Base-by-base conservation (phyloP, 2,888 invertebrate species). In the Tribolium freemani region DNA sequence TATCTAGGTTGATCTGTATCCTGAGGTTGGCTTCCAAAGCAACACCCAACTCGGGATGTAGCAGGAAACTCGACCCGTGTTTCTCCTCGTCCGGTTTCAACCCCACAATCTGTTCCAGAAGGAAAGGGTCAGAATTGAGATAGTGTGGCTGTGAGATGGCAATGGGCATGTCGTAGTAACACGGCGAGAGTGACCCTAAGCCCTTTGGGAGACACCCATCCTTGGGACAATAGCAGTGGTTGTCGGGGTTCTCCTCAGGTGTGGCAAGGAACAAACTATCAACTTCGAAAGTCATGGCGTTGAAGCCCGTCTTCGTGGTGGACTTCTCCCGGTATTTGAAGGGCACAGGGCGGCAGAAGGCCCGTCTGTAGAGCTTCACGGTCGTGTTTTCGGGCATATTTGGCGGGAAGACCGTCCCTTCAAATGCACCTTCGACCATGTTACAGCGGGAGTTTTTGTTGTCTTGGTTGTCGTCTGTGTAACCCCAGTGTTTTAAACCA, bases 191-290 rank as follows among this genome's bases (percentile, higher is more conserved):
- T 73, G 86, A 87, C 72, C 88, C 87, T 11, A 89, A 78, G 20
- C 90, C 90, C 61, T 83, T 79, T 5, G 93, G 92, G 91, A 70
- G 92, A 95, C 88, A 98, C 94, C 84, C 95, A 95, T 83, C 90
- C 10, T 81, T 79, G 2, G 82, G 80, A 79, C 94, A 94, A 77
- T 90, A 90, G 77, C 94, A 94, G 1, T 89, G 87, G 48, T 92
- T 91, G 0, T 91, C 89, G 0, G 91, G 88, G 78, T 90, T 91
- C 10, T 83, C 77, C 4, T 87, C 87, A 0, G 87, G 85, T 0
- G 87, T 84, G 5, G 90, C 90, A 75, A 92, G 91, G 11, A 91
- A 90, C 61, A 89, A 83, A 0, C 91, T 89, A 0, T 89, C 86
- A 46, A 94, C 85, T 63, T 87, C 88, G 82, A 92, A 96, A 72